Conservation (phyloP, 2,888 invertebrate species). For the Oeneis ivallda region DNA sequence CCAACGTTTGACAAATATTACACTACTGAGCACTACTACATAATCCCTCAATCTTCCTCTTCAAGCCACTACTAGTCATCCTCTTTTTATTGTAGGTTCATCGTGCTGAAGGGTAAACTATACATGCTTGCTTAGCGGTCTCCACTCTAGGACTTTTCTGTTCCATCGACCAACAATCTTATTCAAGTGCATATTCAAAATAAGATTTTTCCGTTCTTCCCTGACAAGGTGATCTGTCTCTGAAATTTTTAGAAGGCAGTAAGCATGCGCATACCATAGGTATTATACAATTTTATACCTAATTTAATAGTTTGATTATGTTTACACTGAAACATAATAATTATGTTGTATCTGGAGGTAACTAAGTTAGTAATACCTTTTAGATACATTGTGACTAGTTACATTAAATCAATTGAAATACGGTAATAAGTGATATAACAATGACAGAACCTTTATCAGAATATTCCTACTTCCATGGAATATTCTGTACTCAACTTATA, state of each 20-base stretch:
- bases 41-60: neutral
- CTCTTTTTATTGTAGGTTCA: neutral
- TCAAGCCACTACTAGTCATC: neutral
- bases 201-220: too few relatives aligned
- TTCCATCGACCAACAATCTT: neutral
- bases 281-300: too few relatives aligned
- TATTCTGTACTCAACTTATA: neutral
- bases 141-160: neutral
- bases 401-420: constrained; percentile 2
- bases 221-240: too few relatives aligned
- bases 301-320: neutral
- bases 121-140: neutral
- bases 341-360: neutral
- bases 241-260: neutral
- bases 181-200: too few relatives aligned
- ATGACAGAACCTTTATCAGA: neutral
- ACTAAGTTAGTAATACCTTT: neutral
- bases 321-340: neutral
- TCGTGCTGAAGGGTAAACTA: neutral
- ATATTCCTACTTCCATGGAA: too few relatives aligned
- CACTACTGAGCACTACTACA: neutral
- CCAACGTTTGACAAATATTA: neutral
- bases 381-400: neutral
- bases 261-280: neutral
- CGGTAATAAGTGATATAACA: neutral